Evolutionary conservation across 1,140 invertebrate species (phyloP).

Genomic region (Elysia chlorotica): DNA sequence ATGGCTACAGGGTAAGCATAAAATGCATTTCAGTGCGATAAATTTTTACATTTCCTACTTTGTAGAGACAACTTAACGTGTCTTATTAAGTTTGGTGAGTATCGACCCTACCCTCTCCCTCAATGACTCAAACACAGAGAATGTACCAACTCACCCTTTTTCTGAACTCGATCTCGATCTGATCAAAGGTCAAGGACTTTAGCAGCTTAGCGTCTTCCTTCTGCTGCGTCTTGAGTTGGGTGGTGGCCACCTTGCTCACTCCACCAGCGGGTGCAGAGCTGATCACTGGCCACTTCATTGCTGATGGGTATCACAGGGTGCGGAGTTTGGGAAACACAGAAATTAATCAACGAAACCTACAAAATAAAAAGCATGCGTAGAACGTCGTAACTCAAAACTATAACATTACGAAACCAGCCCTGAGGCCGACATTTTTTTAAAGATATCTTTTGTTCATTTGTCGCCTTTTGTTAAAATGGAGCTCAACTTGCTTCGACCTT

Average conservation of each 20-base stretch:
- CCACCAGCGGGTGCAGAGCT: constrained; percentile 17
- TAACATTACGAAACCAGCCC: background rate
- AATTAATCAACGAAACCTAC: too few relatives aligned
- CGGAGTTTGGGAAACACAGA: too few relatives aligned
- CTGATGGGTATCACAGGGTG: constrained; percentile 27
- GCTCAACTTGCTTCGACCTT: too few relatives aligned
- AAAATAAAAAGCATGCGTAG: too few relatives aligned
- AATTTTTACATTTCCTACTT: too few relatives aligned
- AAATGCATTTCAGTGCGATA: too few relatives aligned
- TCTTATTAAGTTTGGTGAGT: background rate
- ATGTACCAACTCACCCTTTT: constrained; percentile 51
- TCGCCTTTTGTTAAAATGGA: too few relatives aligned
- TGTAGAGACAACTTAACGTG: background rate
- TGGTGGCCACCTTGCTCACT: constrained; percentile 11
- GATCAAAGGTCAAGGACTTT: constrained; percentile 44
- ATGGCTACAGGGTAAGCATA: too few relatives aligned
- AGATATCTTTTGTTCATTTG: too few relatives aligned
- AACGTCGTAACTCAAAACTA: too few relatives aligned
- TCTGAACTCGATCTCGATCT: constrained; percentile 54
- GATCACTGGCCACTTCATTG: constrained; percentile 43
- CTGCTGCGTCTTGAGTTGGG: constrained; percentile 32
- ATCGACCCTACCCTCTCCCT: too few relatives aligned
- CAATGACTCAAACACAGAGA: too few relatives aligned
- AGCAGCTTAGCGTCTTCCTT: constrained; percentile 44
- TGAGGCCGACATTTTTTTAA: background rate